These are phyloP conservation scores for Tinamus major DNA, from an alignment of 2,797 vertebrate species.

Conservation along the genomic window DNA sequence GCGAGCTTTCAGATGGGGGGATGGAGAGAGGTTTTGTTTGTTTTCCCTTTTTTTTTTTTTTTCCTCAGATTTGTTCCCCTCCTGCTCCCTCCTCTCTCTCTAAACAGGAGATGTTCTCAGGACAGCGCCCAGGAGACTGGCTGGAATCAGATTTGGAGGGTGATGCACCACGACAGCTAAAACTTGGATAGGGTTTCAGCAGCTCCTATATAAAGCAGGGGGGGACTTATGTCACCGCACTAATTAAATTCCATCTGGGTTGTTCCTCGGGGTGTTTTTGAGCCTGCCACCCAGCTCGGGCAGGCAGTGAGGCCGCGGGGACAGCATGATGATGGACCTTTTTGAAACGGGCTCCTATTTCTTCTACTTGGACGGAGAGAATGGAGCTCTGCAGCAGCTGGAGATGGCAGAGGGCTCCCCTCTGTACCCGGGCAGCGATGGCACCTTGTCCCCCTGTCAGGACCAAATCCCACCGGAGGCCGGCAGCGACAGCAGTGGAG, in stretches of 20 bases:
- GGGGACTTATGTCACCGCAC: conserved; percentile 91
- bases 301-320: conserved; percentile 78
- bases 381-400: conserved; percentile 90
- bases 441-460: conserved; percentile 89
- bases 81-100: not conserved
- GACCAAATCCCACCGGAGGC: conserved; percentile 88
- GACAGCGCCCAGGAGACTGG: conserved; percentile 74
- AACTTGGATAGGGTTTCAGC: conserved; percentile 96
- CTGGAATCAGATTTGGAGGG: conserved; percentile 81
- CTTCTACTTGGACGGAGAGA: conserved; percentile 94
- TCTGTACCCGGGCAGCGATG: conserved; percentile 89
- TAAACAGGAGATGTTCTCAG: conserved; percentile 76
- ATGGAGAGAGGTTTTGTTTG: not conserved
- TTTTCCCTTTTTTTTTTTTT: not conserved
- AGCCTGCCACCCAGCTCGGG: conserved; percentile 81
- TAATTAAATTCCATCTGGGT: conserved; percentile 96
- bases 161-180: conserved; percentile 91
- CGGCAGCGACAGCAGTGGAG: conserved; percentile 91
- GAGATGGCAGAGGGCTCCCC: conserved; percentile 93
- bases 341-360: conserved; percentile 98
- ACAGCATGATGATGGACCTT: conserved; percentile 99
- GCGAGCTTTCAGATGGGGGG: fast-evolving
- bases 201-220: conserved; percentile 93
- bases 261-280: conserved; percentile 81
- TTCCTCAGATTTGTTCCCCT: not conserved